Evolutionary conservation across 2,113 vertebrate species (phyloP).

Genomic region (Saguinus midas): DNA sequence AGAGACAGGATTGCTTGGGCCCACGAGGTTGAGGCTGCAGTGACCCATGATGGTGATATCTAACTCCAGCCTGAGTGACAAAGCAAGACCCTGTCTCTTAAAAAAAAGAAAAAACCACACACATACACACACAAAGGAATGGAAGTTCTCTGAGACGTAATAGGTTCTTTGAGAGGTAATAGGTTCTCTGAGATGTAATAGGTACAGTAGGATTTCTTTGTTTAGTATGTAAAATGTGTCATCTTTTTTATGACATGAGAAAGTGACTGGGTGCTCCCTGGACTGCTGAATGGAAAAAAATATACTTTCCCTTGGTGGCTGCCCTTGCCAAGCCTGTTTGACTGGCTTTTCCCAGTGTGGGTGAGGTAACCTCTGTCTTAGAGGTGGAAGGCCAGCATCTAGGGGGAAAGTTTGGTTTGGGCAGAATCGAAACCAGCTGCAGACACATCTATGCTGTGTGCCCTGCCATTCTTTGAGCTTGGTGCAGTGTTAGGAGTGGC

Average conservation of each 20-base stretch:
- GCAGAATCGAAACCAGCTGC: neutral
- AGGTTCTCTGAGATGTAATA: neutral
- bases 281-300: neutral
- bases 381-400: neutral
- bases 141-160: neutral
- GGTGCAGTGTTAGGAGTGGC: neutral
- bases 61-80: too few relatives aligned
- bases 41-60: too few relatives aligned
- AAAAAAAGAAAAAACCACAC: too few relatives aligned
- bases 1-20: too few relatives aligned
- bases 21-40: too few relatives aligned
- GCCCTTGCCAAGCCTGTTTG: slow-evolving; percentile 10
- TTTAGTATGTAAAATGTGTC: neutral
- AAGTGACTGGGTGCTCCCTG: neutral
- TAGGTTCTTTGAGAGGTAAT: neutral
- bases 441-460: neutral
- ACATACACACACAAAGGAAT: too few relatives aligned
- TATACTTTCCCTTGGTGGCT: neutral
- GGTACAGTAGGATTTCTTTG: neutral
- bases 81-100: too few relatives aligned
- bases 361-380: neutral
- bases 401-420: neutral
- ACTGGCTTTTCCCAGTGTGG: slow-evolving; percentile 26
- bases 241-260: slow-evolving; percentile 7
- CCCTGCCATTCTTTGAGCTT: neutral